Conservation (phyloP, 2,113 vertebrate species). For the Zosterops pallidus region DNA sequence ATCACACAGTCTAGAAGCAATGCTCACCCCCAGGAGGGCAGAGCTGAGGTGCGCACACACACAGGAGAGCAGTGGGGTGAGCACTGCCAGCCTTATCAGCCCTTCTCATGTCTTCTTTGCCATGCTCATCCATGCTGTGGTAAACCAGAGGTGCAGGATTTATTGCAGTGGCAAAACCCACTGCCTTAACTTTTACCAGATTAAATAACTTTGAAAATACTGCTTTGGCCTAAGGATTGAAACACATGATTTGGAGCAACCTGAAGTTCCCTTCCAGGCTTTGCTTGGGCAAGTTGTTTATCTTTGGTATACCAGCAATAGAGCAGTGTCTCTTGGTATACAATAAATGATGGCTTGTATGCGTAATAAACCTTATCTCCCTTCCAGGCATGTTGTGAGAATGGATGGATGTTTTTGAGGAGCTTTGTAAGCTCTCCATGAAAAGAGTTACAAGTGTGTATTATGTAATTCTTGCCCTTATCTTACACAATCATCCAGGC, state of each 20-base stretch:
- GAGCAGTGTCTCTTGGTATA: not conserved
- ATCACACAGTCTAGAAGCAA: constrained; percentile 63
- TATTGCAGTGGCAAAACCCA: not conserved
- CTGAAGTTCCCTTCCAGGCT: not conserved
- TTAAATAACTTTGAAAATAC: constrained; percentile 14
- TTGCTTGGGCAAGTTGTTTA: constrained; percentile 27
- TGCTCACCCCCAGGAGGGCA: not conserved
- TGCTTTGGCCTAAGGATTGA: not conserved
- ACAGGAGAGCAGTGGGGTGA: not conserved
- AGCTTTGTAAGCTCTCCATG: constrained; percentile 18
- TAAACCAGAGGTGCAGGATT: not conserved
- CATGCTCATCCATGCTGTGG: not conserved
- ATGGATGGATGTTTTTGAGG: constrained; percentile 17
- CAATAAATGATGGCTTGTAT: constrained; percentile 3
- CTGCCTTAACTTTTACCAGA: constrained; percentile 5
- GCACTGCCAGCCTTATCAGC: not conserved
- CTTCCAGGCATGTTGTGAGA: constrained; percentile 13
- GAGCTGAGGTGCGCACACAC: not conserved
- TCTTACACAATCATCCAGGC: not conserved
- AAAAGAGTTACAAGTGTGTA: not conserved
- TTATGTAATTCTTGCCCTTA: constrained; percentile 26
- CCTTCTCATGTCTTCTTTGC: not conserved
- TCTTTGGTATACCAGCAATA: not conserved
- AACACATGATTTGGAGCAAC: not conserved
- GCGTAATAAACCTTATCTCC: constrained; percentile 8